Evolutionary conservation across 2,888 invertebrate genomes (phyloP), one percentile per base, ranked within the genome.

Genomic region (Norana najaformis): DNA sequence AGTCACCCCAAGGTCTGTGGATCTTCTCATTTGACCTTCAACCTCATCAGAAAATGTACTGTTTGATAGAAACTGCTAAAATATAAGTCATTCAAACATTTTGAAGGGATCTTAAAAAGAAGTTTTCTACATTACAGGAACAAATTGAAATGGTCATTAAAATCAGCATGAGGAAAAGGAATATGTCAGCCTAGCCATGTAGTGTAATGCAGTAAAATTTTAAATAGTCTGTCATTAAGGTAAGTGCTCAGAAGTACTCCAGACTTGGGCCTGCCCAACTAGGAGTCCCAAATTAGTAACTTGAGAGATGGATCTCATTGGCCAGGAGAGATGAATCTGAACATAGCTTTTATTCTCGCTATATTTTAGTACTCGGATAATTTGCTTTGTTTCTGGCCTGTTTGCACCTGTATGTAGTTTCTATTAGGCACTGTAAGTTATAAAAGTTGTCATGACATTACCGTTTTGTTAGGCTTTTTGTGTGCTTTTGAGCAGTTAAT

Each of bases 1-100:
- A 97, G 98, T 34, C 96, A 97, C 93, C 98, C 98, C 89, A 98
- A 97, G 96, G 98, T 98, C 95, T 39, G 90, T 38, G 37, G 38
- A n/a, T 36, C 36, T 23, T 37, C 34, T 38, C 34, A 69, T n/a
- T 23, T 38, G 35, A 89, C 82, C 34, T 18, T 35, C 35, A 30
- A 41, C 36, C 36, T 88, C 11, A 18, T 37, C 38, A 38, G 13
- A 85, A 69, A 69, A 30, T n/a, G 30, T n/a, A 69, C n/a, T 69
- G n/a, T 69, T n/a, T 8, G 69, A 69, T n/a, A n/a, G 47, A 41
- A 18, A 41, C 41, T 47, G 47, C 23, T 20, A 47, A 41, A 47
- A 47, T 47, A 6, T 20, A 5, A 1, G 20, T 47, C 1, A 47
- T 47, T 23, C 20, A 47, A 47, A 23, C 20, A 6, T 47, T 47